These are phyloP conservation scores for Crossoptilon crossoptilon DNA, from an alignment of 2,797 vertebrate genomes.

Conservation along the genomic window DNA sequence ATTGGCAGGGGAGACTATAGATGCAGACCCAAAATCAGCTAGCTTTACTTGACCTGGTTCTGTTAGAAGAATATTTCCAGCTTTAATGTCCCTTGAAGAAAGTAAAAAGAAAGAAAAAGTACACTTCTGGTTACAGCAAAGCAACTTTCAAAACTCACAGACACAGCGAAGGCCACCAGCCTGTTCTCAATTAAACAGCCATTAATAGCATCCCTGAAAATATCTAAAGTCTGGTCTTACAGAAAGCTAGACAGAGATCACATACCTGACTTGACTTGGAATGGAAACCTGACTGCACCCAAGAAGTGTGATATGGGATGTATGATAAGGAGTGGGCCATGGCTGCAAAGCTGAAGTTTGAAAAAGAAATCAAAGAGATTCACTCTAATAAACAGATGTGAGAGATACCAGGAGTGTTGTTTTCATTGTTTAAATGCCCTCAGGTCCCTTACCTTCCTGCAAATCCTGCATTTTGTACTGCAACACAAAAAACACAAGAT, in stretches of 20 bases:
- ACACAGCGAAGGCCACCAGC: background rate
- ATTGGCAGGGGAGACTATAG: constrained; percentile 96
- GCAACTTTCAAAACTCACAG: background rate
- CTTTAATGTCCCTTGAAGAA: constrained; percentile 94
- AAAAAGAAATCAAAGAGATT: background rate
- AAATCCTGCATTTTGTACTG: background rate
- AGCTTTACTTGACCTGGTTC: constrained; percentile 98
- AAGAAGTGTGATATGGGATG: background rate
- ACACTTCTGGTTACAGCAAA: background rate
- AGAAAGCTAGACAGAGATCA: background rate
- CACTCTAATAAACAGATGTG: background rate
- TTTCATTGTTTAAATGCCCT: background rate
- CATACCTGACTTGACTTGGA: background rate
- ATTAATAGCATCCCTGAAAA: background rate
- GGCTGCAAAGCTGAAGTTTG: background rate
- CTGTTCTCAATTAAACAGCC: background rate
- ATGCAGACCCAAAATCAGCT: constrained; percentile 98
- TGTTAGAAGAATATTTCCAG: constrained; percentile 98
- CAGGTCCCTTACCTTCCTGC: background rate
- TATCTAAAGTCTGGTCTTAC: background rate
- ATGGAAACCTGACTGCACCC: background rate
- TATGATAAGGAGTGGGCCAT: background rate
- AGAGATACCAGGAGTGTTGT: background rate
- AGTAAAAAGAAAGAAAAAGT: background rate
- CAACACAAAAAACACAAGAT: background rate